Evolutionary conservation across 2,113 vertebrate genomes (phyloP), one percentile per base, ranked within the genome.

Genomic region (Xenopus laevis): DNA sequence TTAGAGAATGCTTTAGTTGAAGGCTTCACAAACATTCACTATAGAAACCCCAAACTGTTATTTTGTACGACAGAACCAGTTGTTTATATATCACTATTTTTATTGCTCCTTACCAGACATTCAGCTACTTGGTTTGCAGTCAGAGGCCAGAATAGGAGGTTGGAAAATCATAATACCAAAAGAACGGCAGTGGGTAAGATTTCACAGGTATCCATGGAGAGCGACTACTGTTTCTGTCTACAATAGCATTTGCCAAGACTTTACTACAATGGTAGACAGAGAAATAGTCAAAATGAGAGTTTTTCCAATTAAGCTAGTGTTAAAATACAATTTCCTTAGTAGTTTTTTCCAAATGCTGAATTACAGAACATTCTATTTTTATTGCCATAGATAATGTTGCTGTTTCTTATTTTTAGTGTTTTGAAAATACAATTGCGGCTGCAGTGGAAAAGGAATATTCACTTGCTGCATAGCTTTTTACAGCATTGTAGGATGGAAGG

Each of bases 181-280:
- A 63, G 74, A 69, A 64, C 63, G 63, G 66, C 63, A 63, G 27
- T 70, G 74, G 74, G 74, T 69, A 77, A 68, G 59, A 77, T 77
- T 77, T 68, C 74, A 69, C 17, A 77, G 74, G 74, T 77, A 69
- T 70, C 74, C 74, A 70, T 77, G 60, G 74, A 57, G 67, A 77
- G 66, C 62, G 67, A 77, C 74, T 77, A 68, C 68, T 77, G 74
- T 77, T 77, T 50, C 66, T 77, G 74, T 77, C 74, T 70, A 77
- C 74, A 77, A 64, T 70, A 59, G 18, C 74, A 20, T 45, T 17
- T 70, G 74, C 74, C 74, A 77, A 77, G 67, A 64, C 74, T 23
- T 45, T 67, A 70, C 27, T 33, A 69, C 74, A 64, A 70, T 70
- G 47, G 74, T 52, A 63, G 74, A 70, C 66, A 64, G 47, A 64